Evolutionary conservation across 2,888 invertebrate species (phyloP), one percentile per base, ranked within the genome.

Genomic region (Pelosia muscerda): DNA sequence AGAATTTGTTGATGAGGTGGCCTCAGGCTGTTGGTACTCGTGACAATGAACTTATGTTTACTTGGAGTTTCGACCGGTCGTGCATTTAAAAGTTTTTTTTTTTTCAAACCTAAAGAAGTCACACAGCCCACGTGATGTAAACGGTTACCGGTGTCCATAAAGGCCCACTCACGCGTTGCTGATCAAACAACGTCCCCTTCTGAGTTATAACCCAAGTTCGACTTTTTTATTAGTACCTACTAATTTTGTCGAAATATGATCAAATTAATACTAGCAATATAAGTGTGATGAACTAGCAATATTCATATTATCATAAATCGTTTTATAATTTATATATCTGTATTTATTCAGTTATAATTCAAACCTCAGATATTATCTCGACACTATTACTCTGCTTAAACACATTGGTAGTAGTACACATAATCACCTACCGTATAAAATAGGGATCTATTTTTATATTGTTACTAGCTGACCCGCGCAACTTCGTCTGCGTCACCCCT

Each of bases 1-100:
- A 73, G 74, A 72, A 73, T 74, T 77, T 68, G 54, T 72, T 70
- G 69, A 70, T 70, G 66, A 70, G 69, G 60, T 56, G 31, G 49
- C 49, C 49, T n/a, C 49, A 19, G 60, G 63, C 66, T 59, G 69
- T 55, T 58, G 66, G 62, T 62, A 49, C 63, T 63, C 54, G n/a
- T 66, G 56, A 70, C 69, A 66, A 70, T 55, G 66, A 58, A 54
- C 34, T 54, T 55, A 42, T 63, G 63, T 66, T 70, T 66, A 38
- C 28, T 60, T 19, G 34, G 38, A 28, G 61, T 53, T 65, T 49
- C 23, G 49, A 1, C 31, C 23, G 54, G 63, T 38, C 63, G 55
- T 54, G 28, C 57, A 13, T 19, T 42, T n/a, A 15, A 28, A 57
- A 28, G n/a, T 19, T 28, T 56, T 56, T 25, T 31, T 26, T 26